Conservation (phyloP, 2,888 invertebrate species). For the Eucera pruinosa region DNA sequence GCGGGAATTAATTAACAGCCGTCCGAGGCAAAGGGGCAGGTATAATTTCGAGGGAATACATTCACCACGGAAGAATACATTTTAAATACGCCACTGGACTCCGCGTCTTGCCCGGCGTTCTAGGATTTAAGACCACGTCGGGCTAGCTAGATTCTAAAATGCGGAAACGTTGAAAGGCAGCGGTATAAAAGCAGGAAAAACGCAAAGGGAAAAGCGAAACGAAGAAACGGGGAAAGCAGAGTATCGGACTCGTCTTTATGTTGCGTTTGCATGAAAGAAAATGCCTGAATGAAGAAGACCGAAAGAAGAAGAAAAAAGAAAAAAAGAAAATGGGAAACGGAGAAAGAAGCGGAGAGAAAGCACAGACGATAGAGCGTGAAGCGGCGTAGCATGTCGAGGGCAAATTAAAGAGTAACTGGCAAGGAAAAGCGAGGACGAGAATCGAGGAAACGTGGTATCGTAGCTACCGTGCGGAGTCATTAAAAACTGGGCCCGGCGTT, state of each 20-base stretch:
- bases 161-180: slow-evolving; percentile 48
- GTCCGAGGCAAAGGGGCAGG: slow-evolving; percentile 21
- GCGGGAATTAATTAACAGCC: slow-evolving; percentile 57
- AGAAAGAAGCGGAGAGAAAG: slow-evolving; percentile 55
- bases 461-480: slow-evolving; percentile 65
- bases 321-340: slow-evolving; percentile 26
- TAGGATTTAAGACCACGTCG: slow-evolving; percentile 59
- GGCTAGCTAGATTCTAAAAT: slow-evolving; percentile 42
- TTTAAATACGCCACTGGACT: slow-evolving; percentile 32
- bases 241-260: slow-evolving; percentile 54
- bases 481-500: slow-evolving; percentile 77
- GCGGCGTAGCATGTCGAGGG: slow-evolving; percentile 76
- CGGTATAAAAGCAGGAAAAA: slow-evolving; percentile 10
- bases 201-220: slow-evolving; percentile 8
- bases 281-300: slow-evolving; percentile 47
- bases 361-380: slow-evolving; percentile 76
- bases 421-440: slow-evolving; percentile 49
- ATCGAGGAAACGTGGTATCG: slow-evolving; percentile 28
- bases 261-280: slow-evolving; percentile 57
- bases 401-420: slow-evolving; percentile 76
- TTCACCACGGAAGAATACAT: slow-evolving; percentile 39
- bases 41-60: slow-evolving; percentile 35
- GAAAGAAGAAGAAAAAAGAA: slow-evolving; percentile 14
- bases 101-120: slow-evolving; percentile 36
- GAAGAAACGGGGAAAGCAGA: not conserved